Base-by-base conservation (phyloP, 2,113 vertebrate species). In the Labeo rohita region DNA sequence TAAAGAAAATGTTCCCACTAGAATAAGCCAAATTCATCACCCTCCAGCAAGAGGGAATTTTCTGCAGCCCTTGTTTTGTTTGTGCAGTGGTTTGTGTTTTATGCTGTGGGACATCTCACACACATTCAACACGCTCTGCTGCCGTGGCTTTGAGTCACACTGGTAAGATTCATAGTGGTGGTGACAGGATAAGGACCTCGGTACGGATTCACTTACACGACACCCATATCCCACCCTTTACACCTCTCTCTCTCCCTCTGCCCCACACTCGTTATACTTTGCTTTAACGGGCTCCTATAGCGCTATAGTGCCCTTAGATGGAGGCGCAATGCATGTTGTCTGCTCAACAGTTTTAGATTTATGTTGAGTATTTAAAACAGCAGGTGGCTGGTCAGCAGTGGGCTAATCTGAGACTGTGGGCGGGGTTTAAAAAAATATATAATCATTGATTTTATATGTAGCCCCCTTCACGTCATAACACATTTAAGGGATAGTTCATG, bases 1-100 rank as follows among this genome's bases (percentile, higher is more conserved):
- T 81, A 88, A 90, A 84, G 88, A 92, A 84, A 89, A 90, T 88
- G 83, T 12, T 65, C 70, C 83, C 73, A 49, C 78, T 50, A n/a
- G n/a, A 68, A 34, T 28, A 18, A 15, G 21, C 6, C 79, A 52
- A 50, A 83, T 56, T 80, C 43, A 86, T 76, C 23, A 73, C 84
- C 45, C 59, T 28, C 54, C 21, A 49, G 72, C 82, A 82, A 77
- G 65, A 84, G 59, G 68, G 18, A 23, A 47, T 65, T 47, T 80
- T 65, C 59, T 34, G 54, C 15, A 8, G 36, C 12, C 54, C 36
- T 43, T 81, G 59, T 47, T 81, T 81, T 65, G 50, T 78, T 34
- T 23, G 16, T 79, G 43, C 8, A 9, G 18, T n/a, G 39, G 16
- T 76, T 4, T 85, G 9, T 75, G 59, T 63, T 65, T 36, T 70